Conservation (phyloP, 2,797 vertebrate genomes). For the Pitangus sulphuratus region DNA sequence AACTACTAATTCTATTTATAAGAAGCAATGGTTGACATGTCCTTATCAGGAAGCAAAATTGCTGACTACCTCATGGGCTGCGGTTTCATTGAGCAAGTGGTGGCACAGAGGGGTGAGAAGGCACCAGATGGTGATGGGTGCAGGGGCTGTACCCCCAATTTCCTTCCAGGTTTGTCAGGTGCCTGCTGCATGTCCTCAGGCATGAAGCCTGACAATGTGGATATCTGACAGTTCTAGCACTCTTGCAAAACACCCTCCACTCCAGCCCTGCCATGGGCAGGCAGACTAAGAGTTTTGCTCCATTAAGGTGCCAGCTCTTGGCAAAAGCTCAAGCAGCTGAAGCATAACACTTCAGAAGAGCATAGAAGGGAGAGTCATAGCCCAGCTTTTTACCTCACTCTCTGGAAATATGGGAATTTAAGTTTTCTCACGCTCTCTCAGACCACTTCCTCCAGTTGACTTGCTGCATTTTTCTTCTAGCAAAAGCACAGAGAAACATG, state of each 20-base stretch:
- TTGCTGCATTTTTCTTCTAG: neutral
- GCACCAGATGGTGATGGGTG: neutral
- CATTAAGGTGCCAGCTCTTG: neutral
- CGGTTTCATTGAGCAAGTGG: neutral
- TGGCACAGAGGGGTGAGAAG: neutral
- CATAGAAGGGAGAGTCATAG: neutral
- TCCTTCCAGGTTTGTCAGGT: neutral
- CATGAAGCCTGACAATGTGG: neutral
- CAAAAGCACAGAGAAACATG: neutral
- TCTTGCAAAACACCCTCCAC: neutral
- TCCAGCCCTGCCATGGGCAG: neutral
- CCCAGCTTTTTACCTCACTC: neutral
- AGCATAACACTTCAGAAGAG: neutral
- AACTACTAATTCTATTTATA: neutral
- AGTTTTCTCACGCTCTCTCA: neutral
- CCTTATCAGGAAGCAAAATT: neutral
- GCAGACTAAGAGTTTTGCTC: neutral
- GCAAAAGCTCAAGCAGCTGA: slow-evolving; percentile 15
- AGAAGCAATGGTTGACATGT: neutral
- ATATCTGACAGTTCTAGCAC: neutral
- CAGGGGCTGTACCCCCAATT: neutral
- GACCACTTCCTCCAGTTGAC: neutral
- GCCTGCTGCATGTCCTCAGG: neutral
- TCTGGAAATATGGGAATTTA: neutral
- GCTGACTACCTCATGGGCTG: neutral